Evolutionary conservation across 2,888 invertebrate genomes (phyloP), one percentile per base, ranked within the genome.

Genomic region (Fragum whitleyi): DNA sequence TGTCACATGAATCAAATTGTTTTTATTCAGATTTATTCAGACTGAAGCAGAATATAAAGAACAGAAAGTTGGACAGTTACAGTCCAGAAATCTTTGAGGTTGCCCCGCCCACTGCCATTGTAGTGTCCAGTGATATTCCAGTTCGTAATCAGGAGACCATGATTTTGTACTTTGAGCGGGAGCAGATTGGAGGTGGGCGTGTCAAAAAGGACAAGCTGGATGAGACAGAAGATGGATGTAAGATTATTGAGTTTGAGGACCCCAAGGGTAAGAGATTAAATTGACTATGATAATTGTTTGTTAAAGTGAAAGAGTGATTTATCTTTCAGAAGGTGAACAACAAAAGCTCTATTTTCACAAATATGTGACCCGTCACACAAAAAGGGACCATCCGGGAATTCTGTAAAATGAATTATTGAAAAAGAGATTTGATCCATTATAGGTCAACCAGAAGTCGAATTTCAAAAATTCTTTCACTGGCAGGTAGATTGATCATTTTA

Each of bases 211-310:
- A 79, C 51, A 59, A 74, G 5, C 70, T 79, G 26, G 72, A 74
- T 16, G 79, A 79, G 61, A 81, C 81, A 26, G 85, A 81, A 26
- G 85, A 85, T 69, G 85, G 85, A 2, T 85, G 79, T 19, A 72
- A 59, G 36, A 51, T 85, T 7, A 53, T 85, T 42, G 85, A 85
- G 62, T 85, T 85, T 73, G 75, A 77, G 23, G 77, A 81, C 42
- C 36, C 55, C 19, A 81, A 57, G 75, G 78, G 85, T 85, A 62
- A 36, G 32, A n/a, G n/a, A n/a, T n/a, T n/a, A n/a, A n/a, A n/a
- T n/a, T n/a, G n/a, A n/a, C n/a, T 51, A 23, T 55, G 9, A 16
- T 42, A 42, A 42, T 42, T 11, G 9, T 14, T 29, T n/a, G n/a
- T n/a, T n/a, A n/a, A n/a, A n/a, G n/a, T n/a, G n/a, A n/a, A n/a